Evolutionary conservation across 2,888 invertebrate genomes (phyloP).

Genomic region (Brassicogethes aeneus): DNA sequence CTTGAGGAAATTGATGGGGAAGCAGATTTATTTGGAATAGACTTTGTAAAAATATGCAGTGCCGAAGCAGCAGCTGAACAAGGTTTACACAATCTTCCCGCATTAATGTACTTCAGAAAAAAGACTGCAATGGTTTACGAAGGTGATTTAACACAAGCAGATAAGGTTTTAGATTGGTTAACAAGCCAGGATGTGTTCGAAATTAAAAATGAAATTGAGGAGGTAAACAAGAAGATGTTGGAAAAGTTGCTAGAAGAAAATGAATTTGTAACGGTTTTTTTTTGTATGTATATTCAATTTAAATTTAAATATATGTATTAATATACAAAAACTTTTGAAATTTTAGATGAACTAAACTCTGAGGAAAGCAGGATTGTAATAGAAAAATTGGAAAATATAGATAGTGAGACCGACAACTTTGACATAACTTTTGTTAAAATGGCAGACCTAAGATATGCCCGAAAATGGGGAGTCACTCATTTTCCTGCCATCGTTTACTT

Average conservation of each 20-base stretch:
- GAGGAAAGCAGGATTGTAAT: constrained; percentile 75
- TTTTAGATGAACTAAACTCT: constrained; percentile 69
- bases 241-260: constrained; percentile 91
- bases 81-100: constrained; percentile 74
- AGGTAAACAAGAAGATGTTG: constrained; percentile 93
- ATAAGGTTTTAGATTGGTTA: constrained; percentile 77
- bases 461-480: constrained; percentile 90
- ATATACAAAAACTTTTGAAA: no score
- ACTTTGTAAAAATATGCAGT: constrained; percentile 87
- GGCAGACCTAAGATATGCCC: constrained; percentile 82
- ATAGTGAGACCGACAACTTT: constrained; percentile 88
- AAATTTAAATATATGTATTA: no score
- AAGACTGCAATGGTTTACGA: constrained; percentile 77
- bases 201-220: constrained; percentile 93
- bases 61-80: constrained; percentile 73
- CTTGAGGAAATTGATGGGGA: constrained; percentile 93
- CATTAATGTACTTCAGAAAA: constrained; percentile 79
- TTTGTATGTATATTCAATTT: constrained; percentile 78
- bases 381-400: constrained; percentile 84
- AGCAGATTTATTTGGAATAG: constrained; percentile 87
- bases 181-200: constrained; percentile 93
- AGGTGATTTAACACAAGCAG: constrained; percentile 81
- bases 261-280: constrained; percentile 90
- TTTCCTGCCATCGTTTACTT: constrained; percentile 88
- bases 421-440: constrained; percentile 93